Conservation (phyloP, 64 coral and sea anemone species). For the Stylophora pistillata region DNA sequence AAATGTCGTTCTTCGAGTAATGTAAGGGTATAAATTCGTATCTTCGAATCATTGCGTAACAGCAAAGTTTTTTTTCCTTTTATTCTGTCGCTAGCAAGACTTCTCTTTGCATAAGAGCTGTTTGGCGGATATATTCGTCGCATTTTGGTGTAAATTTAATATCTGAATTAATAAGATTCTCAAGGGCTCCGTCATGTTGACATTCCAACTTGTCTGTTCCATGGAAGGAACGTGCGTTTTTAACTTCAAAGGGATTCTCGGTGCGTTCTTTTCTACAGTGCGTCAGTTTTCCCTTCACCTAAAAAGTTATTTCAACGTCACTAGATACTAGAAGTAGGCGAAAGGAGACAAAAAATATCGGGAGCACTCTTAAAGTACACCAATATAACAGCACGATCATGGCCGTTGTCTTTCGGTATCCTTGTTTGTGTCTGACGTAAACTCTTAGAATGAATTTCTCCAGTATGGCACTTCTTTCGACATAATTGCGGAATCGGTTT, state of each 20-base stretch:
- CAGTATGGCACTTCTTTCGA: background rate
- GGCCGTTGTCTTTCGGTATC: background rate
- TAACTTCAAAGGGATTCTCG: background rate
- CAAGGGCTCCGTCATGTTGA: background rate
- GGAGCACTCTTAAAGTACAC: background rate
- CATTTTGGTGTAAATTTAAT: conserved; percentile 4
- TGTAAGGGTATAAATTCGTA: background rate
- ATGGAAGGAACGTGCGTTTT: background rate
- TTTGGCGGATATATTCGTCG: background rate
- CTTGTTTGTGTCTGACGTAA: background rate
- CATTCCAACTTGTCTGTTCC: conserved; percentile 19
- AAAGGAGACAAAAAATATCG: background rate
- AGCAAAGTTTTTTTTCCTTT: background rate
- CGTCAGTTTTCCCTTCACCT: background rate
- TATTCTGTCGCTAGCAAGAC: background rate
- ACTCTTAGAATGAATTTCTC: background rate
- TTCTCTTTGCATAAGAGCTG: background rate
- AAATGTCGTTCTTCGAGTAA: background rate
- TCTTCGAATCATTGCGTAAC: background rate
- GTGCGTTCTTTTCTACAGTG: background rate
- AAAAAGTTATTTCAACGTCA: background rate
- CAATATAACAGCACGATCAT: background rate
- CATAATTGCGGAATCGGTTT: background rate
- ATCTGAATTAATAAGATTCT: background rate
- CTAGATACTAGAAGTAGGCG: background rate